A percentile compares a stretch with the other conserved stretches of the same genome.
These are phyloP conservation scores for Protodeltote pygarga DNA, from an alignment of 2,888 invertebrate species.

Conservation along the genomic window DNA sequence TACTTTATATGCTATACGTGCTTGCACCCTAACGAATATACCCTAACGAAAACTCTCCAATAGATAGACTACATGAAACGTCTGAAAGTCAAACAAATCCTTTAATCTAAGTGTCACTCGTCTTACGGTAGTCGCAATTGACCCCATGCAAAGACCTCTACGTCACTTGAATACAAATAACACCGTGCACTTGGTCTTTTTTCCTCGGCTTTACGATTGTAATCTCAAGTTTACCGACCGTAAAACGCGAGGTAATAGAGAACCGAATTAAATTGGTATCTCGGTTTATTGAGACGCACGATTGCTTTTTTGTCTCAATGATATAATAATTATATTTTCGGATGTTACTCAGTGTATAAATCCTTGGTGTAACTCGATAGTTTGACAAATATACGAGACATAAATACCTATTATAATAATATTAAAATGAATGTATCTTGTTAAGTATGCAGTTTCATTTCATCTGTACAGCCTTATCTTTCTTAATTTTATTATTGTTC, in stretches of 20 bases:
- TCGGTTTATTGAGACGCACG: constrained; percentile 54
- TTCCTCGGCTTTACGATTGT: constrained; percentile 73
- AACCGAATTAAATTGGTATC: constrained; percentile 66
- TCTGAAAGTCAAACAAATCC: constrained; percentile 13
- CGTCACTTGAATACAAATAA: constrained; percentile 70
- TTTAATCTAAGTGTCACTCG: constrained; percentile 39
- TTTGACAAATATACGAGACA: background rate
- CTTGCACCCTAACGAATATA: too few relatives aligned
- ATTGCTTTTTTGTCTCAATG: constrained; percentile 41
- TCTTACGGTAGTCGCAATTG: constrained; percentile 59
- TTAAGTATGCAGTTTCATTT: background rate
- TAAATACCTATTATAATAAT: background rate
- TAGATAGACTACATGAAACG: background rate
- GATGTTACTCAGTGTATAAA: background rate
- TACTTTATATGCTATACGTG: too few relatives aligned
- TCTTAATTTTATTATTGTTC: constrained; percentile 25
- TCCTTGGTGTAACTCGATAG: background rate
- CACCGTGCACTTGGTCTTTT: constrained; percentile 66
- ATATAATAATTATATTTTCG: constrained; percentile 1
- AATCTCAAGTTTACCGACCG: constrained; percentile 72
- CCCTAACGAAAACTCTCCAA: background rate
- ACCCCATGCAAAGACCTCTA: constrained; percentile 58
- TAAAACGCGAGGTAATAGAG: constrained; percentile 66
- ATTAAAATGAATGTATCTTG: background rate
- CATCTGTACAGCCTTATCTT: background rate